phyloP scores from a whole-genome alignment of 2,888 invertebrate species.

The Drosophila pseudotalamancana region DNA sequence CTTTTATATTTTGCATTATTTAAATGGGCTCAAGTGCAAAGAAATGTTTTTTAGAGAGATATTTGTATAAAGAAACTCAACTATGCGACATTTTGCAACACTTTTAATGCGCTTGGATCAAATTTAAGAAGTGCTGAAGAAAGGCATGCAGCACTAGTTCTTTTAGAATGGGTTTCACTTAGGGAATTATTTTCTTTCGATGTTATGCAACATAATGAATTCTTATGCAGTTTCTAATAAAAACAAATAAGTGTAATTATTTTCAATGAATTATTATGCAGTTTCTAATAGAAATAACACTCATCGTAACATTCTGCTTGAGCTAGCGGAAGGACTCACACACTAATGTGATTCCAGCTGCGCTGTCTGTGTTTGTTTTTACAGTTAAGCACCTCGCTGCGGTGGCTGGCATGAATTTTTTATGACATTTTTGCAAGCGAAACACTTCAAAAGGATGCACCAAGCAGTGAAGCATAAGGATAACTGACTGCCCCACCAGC shows the following conservation, averaged over 20 bases:
- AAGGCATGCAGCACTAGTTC: background rate
- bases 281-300: too few relatives aligned
- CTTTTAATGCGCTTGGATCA: background rate
- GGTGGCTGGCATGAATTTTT: constrained; percentile 78
- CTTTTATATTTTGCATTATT: constrained; percentile 19
- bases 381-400: constrained; percentile 48
- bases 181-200: too few relatives aligned
- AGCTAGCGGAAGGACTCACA: constrained; percentile 5
- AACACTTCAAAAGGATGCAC: constrained; percentile 57
- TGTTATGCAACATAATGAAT: too few relatives aligned
- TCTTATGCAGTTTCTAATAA: too few relatives aligned
- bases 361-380: constrained; percentile 32
- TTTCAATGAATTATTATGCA: too few relatives aligned
- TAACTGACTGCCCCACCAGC: constrained; percentile 24
- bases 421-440: constrained; percentile 67
- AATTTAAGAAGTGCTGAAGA: background rate
- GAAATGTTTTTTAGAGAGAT: background rate
- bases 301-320: constrained; percentile 13
- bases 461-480: constrained; percentile 40
- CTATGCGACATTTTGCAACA: background rate
- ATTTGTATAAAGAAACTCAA: background rate
- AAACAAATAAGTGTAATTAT: too few relatives aligned
- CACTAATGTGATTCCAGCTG: constrained; percentile 10
- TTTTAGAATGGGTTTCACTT: background rate
- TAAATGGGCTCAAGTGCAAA: constrained; percentile 7